Base-by-base conservation (phyloP, 2,113 vertebrate genomes). In the Platysternon megacephalum region DNA sequence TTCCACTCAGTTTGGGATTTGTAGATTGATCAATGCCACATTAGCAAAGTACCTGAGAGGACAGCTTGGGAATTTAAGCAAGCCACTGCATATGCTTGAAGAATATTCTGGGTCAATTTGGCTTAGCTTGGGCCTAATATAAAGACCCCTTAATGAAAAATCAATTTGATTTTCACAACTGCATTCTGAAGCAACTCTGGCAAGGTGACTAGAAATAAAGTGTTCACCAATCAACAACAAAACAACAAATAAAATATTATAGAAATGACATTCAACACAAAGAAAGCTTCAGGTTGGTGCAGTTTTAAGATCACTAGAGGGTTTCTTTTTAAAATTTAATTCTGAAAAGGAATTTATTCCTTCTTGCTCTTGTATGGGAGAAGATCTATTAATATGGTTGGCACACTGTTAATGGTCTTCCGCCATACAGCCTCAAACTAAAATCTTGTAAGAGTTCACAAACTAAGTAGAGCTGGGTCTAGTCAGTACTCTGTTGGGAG, bases 11-110 rank as follows among this genome's bases (percentile, higher is more conserved):
- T 95, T 96, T 84, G 80, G 96, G 97, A 97, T 97, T 93, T 94
- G 91, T 53, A 98, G 98, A 98, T 96, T 98, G 98, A 99, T 99
- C 99, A 97, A 99, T 99, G 98, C 92, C 97, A 97, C 97, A 96
- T 98, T 98, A 98, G 98, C 97, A 96, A 98, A 98, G 93, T 97
- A 98, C 95, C 97, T 98, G 96, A 97, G 96, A 96, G n/a, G 91
- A 96, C 96, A 97, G 86, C 16, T 96, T 95, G 96, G 95, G 97
- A 97, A 98, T 97, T 96, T 94, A 94, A 88, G 95, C 92, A 93
- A 97, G 93, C 92, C 1, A 2, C 91, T 95, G 95, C 96, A 97
- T 96, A 96, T 84, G 97, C 88, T 96, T 97, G 91, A 97, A 93
- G 95, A 97, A 97, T 97, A 96, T 94, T 94, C 93, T 84, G 49